phyloP scores from a whole-genome alignment of 2,888 invertebrate species.

The Cryptus viduatorius region DNA sequence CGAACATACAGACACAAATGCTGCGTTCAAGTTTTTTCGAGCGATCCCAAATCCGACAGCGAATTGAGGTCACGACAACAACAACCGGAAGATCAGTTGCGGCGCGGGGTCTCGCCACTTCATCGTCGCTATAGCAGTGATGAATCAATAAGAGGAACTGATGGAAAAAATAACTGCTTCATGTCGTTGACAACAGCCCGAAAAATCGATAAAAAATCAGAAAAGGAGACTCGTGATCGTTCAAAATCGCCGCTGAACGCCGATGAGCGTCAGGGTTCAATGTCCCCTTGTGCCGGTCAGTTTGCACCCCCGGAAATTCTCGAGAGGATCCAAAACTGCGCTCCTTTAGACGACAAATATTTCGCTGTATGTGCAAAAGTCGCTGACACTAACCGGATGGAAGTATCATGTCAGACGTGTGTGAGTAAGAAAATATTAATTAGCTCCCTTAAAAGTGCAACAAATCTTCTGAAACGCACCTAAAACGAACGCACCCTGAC shows the following conservation, averaged over 20 bases:
- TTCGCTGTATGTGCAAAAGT: constrained; percentile 10
- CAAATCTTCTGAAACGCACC: constrained; percentile 21
- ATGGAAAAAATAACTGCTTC: too few relatives aligned
- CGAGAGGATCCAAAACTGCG: too few relatives aligned
- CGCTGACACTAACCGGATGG: background rate
- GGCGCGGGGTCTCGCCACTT: too few relatives aligned
- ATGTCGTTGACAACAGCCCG: too few relatives aligned
- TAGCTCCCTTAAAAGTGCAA: constrained; percentile 27
- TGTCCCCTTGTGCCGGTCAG: background rate
- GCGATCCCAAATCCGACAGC: background rate
- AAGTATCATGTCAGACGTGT: constrained; percentile 17
- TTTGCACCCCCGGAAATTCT: constrained; percentile 11
- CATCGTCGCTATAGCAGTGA: too few relatives aligned
- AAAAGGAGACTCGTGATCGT: too few relatives aligned
- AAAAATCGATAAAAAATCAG: too few relatives aligned
- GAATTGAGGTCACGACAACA: background rate
- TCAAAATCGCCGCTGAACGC: background rate
- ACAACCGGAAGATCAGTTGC: background rate
- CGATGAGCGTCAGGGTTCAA: background rate
- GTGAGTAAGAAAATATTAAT: background rate
- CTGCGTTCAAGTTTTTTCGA: constrained; percentile 7
- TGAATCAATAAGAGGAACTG: too few relatives aligned
- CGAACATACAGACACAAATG: background rate
- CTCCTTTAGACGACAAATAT: background rate
- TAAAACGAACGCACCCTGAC: constrained; percentile 19